These are phyloP conservation scores for Cryptocheilus praepositus DNA, from an alignment of 2,888 invertebrate species.

Conservation along the genomic window DNA sequence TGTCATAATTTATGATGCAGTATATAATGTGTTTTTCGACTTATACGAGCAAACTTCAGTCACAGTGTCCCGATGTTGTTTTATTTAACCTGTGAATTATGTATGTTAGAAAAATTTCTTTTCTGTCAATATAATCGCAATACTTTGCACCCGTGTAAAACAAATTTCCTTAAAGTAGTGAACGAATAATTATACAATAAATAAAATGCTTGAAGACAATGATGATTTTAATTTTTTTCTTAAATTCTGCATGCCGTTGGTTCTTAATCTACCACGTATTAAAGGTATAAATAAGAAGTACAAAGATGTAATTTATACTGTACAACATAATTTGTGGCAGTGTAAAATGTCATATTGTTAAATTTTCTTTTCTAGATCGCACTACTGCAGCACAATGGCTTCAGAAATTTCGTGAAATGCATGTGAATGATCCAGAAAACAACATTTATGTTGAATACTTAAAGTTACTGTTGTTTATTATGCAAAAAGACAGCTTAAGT, in stretches of 20 bases:
- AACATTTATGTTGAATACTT: constrained; percentile 71
- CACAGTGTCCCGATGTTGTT: too few relatives aligned
- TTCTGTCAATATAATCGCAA: too few relatives aligned
- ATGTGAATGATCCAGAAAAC: constrained; percentile 55
- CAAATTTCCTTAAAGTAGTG: too few relatives aligned
- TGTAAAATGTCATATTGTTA: neutral
- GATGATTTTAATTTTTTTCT: constrained; percentile 73
- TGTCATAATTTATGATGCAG: too few relatives aligned
- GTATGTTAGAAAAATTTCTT: too few relatives aligned
- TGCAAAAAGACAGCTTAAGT: constrained; percentile 72
- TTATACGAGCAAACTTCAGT: too few relatives aligned
- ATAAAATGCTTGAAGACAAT: constrained; percentile 25
- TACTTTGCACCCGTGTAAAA: too few relatives aligned
- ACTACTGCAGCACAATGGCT: constrained; percentile 74
- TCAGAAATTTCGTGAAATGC: constrained; percentile 65
- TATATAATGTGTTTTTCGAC: too few relatives aligned
- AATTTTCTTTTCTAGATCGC: constrained; percentile 65
- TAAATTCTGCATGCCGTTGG: constrained; percentile 73
- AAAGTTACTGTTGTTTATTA: constrained; percentile 74
- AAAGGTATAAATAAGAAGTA: constrained; percentile 61
- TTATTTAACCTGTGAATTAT: too few relatives aligned
- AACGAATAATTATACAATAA: neutral
- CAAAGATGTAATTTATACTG: neutral
- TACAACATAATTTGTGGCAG: neutral
- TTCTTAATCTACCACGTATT: constrained; percentile 70